A percentile compares a stretch with the other conserved stretches of the same genome.
These are phyloP conservation scores for Scarus forsteni DNA, from an alignment of 2,797 vertebrate species.

Conservation along the genomic window DNA sequence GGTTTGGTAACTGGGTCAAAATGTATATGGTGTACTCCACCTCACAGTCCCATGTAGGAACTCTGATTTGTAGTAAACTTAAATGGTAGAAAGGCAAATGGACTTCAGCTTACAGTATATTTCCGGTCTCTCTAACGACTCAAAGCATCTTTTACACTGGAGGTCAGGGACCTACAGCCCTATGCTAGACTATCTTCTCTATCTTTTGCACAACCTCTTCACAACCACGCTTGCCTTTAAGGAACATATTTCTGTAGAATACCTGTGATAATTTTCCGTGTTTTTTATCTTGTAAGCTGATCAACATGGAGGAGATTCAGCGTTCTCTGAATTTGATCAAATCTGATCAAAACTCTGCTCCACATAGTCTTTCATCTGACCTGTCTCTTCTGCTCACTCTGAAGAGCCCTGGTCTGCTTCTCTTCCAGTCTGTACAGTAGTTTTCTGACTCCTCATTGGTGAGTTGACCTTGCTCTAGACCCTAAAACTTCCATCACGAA, in stretches of 20 bases:
- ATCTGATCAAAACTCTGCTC: conserved; percentile 13
- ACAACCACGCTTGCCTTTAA: not conserved
- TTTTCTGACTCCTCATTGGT: not conserved
- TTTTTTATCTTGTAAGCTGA: not conserved
- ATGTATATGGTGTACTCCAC: too few relatives aligned
- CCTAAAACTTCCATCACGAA: not conserved
- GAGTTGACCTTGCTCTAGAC: not conserved
- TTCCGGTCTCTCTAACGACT: too few relatives aligned
- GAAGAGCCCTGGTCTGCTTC: conserved; percentile 6
- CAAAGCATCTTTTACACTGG: too few relatives aligned
- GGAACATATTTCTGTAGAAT: not conserved
- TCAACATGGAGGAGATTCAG: not conserved
- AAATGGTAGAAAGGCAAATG: too few relatives aligned
- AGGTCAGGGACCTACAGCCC: too few relatives aligned
- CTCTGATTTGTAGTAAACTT: too few relatives aligned
- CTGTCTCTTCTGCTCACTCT: not conserved
- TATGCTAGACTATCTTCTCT: not conserved
- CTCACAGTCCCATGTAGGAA: too few relatives aligned
- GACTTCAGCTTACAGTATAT: too few relatives aligned
- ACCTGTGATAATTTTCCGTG: conserved; percentile 7
- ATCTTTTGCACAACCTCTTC: not conserved
- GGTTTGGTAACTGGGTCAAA: too few relatives aligned
- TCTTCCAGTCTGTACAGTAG: conserved; percentile 11
- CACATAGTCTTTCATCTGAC: conserved; percentile 5
- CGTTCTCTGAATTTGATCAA: conserved; percentile 19